These are phyloP conservation scores for Penaeus japonicus DNA, from an alignment of 1,140 invertebrate species.

Conservation along the genomic window DNA sequence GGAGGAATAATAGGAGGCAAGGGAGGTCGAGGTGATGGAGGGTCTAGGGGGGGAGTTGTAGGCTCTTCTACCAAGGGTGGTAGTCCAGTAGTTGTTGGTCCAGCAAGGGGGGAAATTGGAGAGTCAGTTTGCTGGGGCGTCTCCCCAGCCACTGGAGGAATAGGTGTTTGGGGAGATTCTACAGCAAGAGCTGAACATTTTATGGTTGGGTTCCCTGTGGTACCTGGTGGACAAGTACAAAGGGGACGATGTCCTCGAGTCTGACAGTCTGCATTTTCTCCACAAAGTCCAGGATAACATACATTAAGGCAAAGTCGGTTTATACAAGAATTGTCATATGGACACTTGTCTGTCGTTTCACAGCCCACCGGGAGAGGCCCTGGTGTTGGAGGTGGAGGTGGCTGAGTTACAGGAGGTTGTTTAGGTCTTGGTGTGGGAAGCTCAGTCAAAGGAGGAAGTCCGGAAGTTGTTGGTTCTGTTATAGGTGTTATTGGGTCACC, in stretches of 20 bases:
- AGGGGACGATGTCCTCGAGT: constrained; percentile 79
- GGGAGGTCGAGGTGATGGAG: constrained; percentile 20
- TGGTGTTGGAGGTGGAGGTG: constrained; percentile 18
- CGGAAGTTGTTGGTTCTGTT: background rate
- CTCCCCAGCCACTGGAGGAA: constrained; percentile 72
- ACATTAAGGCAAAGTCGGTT: constrained; percentile 62
- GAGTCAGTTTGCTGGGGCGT: background rate
- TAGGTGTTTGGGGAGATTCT: constrained; percentile 61
- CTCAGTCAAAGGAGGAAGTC: constrained; percentile 8
- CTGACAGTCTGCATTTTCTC: constrained; percentile 61
- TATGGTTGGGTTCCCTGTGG: constrained; percentile 79
- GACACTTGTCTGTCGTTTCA: constrained; percentile 53
- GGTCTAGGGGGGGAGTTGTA: constrained; percentile 12
- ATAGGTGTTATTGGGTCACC: constrained; percentile 25
- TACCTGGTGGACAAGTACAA: constrained; percentile 79
- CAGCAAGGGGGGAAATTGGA: background rate
- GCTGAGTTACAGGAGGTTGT: constrained; percentile 2
- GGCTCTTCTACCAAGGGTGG: constrained; percentile 33
- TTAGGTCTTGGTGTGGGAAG: background rate
- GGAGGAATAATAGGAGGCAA: constrained; percentile 36
- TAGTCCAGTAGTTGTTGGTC: background rate
- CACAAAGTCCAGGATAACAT: constrained; percentile 60
- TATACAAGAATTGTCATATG: constrained; percentile 61
- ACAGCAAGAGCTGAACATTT: constrained; percentile 68
- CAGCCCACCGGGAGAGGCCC: constrained; percentile 39